These are phyloP conservation scores for Scaptomyza caliginosa DNA, from an alignment of 2,888 invertebrate genomes.

Conservation along the genomic window DNA sequence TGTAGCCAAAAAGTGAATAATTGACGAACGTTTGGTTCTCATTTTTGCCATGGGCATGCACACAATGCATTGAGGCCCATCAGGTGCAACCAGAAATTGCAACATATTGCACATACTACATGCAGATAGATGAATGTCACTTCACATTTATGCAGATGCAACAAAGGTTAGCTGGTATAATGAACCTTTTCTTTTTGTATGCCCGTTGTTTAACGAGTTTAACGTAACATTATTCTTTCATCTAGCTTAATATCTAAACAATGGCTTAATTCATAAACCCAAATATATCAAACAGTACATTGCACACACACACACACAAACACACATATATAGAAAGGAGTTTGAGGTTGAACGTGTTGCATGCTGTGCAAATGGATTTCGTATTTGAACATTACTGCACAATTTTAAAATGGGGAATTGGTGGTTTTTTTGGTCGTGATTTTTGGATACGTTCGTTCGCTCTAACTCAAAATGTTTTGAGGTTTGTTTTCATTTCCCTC, in stretches of 20 bases:
- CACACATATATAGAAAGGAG: neutral
- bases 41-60: neutral
- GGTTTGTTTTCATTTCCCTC: slow-evolving; percentile 11
- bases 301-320: neutral
- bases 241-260: neutral
- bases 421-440: slow-evolving; percentile 23
- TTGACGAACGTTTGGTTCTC: neutral
- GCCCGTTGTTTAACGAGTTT: neutral
- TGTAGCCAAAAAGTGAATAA: neutral
- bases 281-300: neutral
- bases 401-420: neutral
- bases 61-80: neutral
- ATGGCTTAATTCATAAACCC: neutral
- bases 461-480: slow-evolving; percentile 22
- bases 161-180: neutral
- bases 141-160: neutral
- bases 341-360: slow-evolving; percentile 28
- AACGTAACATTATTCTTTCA: neutral
- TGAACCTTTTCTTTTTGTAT: neutral
- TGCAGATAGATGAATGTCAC: neutral
- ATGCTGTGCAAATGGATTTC: slow-evolving; percentile 35
- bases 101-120: neutral
- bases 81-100: neutral
- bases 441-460: slow-evolving; percentile 20
- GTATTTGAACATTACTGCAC: slow-evolving; percentile 4